These are phyloP conservation scores for Oryctes rhinoceros DNA, from an alignment of 1,140 invertebrate species.

Conservation along the genomic window DNA sequence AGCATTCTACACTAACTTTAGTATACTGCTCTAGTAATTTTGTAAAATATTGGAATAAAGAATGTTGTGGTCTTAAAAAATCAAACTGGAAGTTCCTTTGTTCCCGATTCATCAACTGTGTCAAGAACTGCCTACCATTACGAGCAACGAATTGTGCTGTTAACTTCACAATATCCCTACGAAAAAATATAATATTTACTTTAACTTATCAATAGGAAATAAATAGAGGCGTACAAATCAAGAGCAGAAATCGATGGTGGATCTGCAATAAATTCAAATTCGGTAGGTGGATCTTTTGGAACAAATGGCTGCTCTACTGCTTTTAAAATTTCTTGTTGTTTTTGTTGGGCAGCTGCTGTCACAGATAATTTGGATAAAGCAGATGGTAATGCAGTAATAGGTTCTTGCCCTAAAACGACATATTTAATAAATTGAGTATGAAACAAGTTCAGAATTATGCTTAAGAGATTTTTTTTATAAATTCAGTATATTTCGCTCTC, in stretches of 20 bases:
- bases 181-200: neutral
- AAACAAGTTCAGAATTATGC: neutral
- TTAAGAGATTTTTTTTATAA: neutral
- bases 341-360: constrained; percentile 79
- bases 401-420: constrained; percentile 60
- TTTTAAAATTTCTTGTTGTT: constrained; percentile 89
- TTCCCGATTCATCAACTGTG: constrained; percentile 98
- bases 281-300: constrained; percentile 93
- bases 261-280: constrained; percentile 98
- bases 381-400: constrained; percentile 55
- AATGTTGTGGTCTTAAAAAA: constrained; percentile 97
- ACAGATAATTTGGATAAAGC: constrained; percentile 65
- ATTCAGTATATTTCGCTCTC: constrained; percentile 52
- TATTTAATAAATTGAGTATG: neutral
- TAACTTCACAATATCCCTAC: constrained; percentile 94
- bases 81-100: constrained; percentile 99
- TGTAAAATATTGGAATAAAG: constrained; percentile 98
- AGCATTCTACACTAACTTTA: constrained; percentile 68
- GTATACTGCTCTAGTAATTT: constrained; percentile 98
- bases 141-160: constrained; percentile 99
- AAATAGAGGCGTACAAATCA: constrained; percentile 79
- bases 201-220: constrained; percentile 1
- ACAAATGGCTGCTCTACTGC: constrained; percentile 88
- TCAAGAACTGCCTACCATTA: constrained; percentile 97
- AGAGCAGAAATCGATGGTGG: constrained; percentile 98